Evolutionary conservation across 2,113 vertebrate genomes (phyloP).

Genomic region (Marmota monax): DNA sequence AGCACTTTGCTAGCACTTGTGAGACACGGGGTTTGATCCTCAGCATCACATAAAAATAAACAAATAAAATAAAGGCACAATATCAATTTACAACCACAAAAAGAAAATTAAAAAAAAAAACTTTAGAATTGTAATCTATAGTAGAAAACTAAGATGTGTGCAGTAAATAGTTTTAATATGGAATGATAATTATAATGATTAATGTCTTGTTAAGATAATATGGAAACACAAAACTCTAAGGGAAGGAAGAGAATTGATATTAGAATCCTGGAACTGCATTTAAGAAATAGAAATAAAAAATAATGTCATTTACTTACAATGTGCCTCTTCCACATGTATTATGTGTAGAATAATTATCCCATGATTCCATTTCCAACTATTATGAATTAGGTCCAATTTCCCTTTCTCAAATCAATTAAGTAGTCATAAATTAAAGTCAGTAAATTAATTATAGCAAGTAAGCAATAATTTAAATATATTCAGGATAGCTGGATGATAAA

Average conservation of each 20-base stretch:
- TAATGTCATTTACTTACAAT: neutral
- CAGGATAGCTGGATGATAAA: neutral
- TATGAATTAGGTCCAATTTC: neutral
- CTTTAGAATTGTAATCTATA: neutral
- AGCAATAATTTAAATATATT: neutral
- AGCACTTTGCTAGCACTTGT: no score
- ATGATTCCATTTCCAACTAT: neutral
- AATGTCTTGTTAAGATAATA: neutral
- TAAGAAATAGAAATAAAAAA: neutral
- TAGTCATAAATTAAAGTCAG: neutral
- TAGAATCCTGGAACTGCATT: neutral
- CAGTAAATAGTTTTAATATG: neutral
- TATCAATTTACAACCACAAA: no score
- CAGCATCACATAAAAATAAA: no score
- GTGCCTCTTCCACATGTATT: neutral
- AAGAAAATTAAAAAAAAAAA: no score
- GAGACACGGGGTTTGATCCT: no score
- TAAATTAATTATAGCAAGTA: neutral
- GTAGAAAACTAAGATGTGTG: neutral
- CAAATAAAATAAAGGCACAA: no score
- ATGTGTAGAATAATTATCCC: neutral
- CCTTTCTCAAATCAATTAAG: neutral
- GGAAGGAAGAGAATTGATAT: neutral
- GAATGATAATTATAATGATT: neutral
- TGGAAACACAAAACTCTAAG: neutral